phyloP scores from a whole-genome alignment of 1,140 invertebrate genomes.

The Zophobas atratus region DNA sequence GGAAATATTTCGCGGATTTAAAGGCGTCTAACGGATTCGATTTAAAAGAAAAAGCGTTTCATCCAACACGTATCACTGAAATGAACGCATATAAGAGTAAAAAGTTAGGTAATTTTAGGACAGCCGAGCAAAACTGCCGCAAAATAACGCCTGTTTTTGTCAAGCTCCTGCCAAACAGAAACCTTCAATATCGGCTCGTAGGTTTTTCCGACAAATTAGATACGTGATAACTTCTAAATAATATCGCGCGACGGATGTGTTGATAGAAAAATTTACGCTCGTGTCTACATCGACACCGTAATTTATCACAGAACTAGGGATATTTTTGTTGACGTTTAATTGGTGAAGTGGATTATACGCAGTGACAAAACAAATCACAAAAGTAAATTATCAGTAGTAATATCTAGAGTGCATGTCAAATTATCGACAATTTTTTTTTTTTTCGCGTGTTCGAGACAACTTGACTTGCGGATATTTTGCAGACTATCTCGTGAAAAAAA shows the following conservation, averaged over 20 bases:
- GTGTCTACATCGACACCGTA: too few species aligned
- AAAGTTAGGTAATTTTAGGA: slow-evolving; percentile 15
- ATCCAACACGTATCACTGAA: not conserved
- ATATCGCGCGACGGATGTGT: not conserved
- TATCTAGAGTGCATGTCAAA: too few species aligned
- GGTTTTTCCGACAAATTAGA: slow-evolving; percentile 1
- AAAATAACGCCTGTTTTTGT: too few species aligned
- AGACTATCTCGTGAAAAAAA: too few species aligned
- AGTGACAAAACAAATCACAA: too few species aligned
- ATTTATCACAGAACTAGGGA: too few species aligned
- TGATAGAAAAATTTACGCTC: not conserved
- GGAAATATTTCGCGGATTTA: not conserved
- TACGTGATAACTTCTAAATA: slow-evolving; percentile 8
- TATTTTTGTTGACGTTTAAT: too few species aligned
- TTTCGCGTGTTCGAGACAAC: too few species aligned
- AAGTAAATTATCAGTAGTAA: too few species aligned
- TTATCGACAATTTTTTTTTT: too few species aligned
- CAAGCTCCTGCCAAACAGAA: not conserved
- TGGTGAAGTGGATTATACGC: too few species aligned
- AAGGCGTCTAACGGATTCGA: not conserved
- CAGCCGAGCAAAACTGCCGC: not conserved
- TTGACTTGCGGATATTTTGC: too few species aligned
- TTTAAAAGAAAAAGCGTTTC: slow-evolving; percentile 19
- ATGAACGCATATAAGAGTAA: not conserved
- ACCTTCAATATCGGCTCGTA: not conserved